Base-by-base conservation (phyloP, 2,888 invertebrate species). In the Euclidia mi region DNA sequence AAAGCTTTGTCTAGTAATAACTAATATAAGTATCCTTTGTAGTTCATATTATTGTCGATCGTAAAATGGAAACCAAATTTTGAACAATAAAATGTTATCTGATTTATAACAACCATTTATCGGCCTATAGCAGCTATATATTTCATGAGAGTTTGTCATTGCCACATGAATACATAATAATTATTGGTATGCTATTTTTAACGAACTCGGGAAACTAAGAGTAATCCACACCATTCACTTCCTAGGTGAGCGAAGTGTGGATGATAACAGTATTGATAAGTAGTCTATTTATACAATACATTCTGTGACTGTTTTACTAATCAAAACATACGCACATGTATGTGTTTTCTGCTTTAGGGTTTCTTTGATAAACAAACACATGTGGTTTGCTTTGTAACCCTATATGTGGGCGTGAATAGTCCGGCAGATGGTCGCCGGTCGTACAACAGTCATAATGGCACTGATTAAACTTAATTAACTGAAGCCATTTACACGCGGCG, bases 381-480 rank as follows among this genome's bases (percentile, higher is more conserved):
- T 58, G 56, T 68, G 65, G 42, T 55, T 64, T 78, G 71, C 73
- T 81, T 76, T 78, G 92, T 90, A 93, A 92, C 85, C 71, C 73
- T 81, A 93, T 92, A 89, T 81, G 90, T 88, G 92, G 94, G 94
- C 92, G 94, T 91, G 76, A 80, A 83, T 81, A 76, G 82, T 81
- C 78, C 72, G 84, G 86, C 94, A 94, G 91, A 93, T 94, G 93
- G 88, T 85, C 84, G 84, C 77, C 72, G 72, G 64, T 68, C 59
- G 76, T 76, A 79, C 77, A 76, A 76, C 81, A 79, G 72, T 76
- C 74, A 82, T 88, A 85, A 85, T 82, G 87, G 86, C 85, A 88
- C 88, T 92, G 93, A 94, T 94, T 93, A 94, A 93, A 94, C 88
- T 93, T 94, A 94, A 94, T 94, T 94, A 94, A 92, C 91, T 92